A percentile compares a stretch with the other conserved stretches of the same genome.
Conservation (phyloP, 2,113 vertebrate genomes). For the Okapia johnstoni region DNA sequence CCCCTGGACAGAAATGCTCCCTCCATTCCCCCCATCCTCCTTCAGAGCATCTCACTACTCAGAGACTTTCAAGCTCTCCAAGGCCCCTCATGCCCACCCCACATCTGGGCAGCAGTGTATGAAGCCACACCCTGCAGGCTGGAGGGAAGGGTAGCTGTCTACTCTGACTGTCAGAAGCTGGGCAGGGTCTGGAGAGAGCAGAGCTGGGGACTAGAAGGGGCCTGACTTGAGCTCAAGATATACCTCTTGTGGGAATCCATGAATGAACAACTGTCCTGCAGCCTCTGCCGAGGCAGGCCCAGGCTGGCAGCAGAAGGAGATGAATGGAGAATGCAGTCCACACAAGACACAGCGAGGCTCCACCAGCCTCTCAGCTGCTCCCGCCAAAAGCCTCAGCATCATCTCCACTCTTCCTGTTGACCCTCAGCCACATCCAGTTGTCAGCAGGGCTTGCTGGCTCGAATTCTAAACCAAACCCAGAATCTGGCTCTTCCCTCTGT, state of each 20-base stretch:
- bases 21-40: too few relatives aligned
- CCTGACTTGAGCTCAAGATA: neutral
- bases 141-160: neutral
- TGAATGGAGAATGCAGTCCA: neutral
- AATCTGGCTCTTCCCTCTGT: neutral
- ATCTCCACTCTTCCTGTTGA: neutral
- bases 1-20: too few relatives aligned
- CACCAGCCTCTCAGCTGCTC: neutral
- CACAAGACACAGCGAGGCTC: neutral
- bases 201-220: neutral
- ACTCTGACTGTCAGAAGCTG: neutral
- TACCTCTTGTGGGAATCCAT: neutral
- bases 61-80: neutral
- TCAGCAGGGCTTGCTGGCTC: conserved; percentile 1
- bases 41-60: neutral
- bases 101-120: neutral
- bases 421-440: neutral
- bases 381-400: neutral
- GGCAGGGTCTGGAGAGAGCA: neutral
- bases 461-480: neutral
- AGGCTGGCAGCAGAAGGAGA: neutral
- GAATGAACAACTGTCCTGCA: conserved; percentile 32
- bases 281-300: neutral
- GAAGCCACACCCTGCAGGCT: neutral
- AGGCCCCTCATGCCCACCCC: neutral